Conservation (phyloP, 2,888 invertebrate species). For the Sminthurinus aureus region DNA sequence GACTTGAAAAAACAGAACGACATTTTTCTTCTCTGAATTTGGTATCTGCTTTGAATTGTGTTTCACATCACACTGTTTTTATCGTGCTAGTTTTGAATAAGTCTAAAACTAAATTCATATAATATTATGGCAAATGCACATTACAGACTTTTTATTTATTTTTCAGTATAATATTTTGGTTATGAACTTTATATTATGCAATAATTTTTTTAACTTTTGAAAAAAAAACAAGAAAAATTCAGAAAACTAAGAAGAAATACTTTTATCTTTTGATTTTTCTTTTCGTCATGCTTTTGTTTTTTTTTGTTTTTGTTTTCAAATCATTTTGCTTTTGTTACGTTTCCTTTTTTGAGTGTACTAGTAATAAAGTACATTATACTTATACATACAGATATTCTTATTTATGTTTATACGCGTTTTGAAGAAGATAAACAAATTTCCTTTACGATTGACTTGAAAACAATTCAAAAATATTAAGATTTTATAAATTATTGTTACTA, state of each 20-base stretch:
- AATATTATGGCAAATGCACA: not conserved
- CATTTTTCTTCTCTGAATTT: conserved; percentile 11
- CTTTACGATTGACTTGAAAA: too few relatives aligned
- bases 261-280: not conserved
- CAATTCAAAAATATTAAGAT: too few relatives aligned
- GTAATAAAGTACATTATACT: too few relatives aligned
- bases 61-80: not conserved
- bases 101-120: not conserved
- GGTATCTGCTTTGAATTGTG: conserved; percentile 1
- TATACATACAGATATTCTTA: not conserved
- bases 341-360: not conserved
- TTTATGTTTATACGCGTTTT: not conserved
- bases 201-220: not conserved
- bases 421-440: too few relatives aligned
- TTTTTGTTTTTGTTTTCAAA: not conserved
- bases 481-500: too few relatives aligned
- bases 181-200: not conserved
- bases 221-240: not conserved
- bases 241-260: not conserved
- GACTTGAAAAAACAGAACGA: not conserved
- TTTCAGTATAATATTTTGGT: not conserved
- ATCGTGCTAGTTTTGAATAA: not conserved
- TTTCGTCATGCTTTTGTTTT: not conserved
- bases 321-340: not conserved
- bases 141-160: not conserved